phyloP scores from a whole-genome alignment of 2,113 vertebrate genomes.

The Edolisoma coerulescens region DNA sequence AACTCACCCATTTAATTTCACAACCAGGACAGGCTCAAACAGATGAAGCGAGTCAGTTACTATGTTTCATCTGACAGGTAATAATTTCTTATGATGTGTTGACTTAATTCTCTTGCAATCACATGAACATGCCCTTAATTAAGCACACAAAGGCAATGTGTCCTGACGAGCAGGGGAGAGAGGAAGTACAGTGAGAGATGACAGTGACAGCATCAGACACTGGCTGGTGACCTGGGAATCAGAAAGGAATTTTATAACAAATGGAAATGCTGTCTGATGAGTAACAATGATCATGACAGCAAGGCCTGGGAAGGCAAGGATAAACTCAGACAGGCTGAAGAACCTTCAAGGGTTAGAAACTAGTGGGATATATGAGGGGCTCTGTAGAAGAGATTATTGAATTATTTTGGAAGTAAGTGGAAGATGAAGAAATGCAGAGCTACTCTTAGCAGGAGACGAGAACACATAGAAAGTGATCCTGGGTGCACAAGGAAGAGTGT shows the following conservation, averaged over 20 bases:
- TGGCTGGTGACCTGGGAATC: background rate
- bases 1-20: slow-evolving; percentile 25
- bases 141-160: background rate
- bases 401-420: background rate
- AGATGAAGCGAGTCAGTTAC: slow-evolving; percentile 14
- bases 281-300: background rate
- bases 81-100: slow-evolving; percentile 27
- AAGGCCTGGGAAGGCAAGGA: background rate
- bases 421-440: background rate
- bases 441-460: background rate
- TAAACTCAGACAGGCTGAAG: background rate
- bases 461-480: background rate
- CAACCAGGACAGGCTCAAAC: slow-evolving; percentile 32
- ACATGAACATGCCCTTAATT: slow-evolving; percentile 7
- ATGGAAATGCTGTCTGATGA: background rate
- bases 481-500: background rate
- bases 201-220: background rate
- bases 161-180: background rate
- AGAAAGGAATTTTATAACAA: background rate
- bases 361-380: background rate
- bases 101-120: slow-evolving; percentile 36
- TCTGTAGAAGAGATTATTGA: background rate
- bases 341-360: background rate
- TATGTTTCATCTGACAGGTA: slow-evolving; percentile 42
- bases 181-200: background rate